Percentiles rank a stretch among this genome's conserved stretches.
Evolutionary conservation across 2,113 vertebrate genomes (phyloP).

Genomic region (Eurystomus gularis): DNA sequence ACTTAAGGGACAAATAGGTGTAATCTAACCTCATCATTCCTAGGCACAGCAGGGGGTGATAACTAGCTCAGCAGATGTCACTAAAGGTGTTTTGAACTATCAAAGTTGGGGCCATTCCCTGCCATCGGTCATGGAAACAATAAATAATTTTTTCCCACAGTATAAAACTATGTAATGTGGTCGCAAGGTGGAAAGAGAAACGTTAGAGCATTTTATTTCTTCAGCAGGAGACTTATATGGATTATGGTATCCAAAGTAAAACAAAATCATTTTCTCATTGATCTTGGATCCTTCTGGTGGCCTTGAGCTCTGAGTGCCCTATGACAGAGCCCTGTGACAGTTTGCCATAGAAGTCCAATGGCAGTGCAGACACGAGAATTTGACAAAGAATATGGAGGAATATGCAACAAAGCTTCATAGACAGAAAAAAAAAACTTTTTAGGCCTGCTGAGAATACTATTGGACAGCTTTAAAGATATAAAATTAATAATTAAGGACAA

Average conservation of each 20-base stretch:
- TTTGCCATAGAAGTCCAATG: background rate
- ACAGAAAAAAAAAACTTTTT: background rate
- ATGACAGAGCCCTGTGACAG: background rate
- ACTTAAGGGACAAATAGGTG: fast-evolving
- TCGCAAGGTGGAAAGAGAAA: background rate
- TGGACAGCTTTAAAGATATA: background rate
- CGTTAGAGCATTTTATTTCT: background rate
- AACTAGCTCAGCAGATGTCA: background rate
- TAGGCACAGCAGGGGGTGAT: background rate
- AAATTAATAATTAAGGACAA: background rate
- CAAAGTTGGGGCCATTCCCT: background rate
- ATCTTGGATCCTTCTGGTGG: background rate
- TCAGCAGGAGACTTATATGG: background rate
- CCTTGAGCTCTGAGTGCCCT: background rate
- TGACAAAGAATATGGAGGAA: background rate
- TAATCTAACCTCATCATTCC: background rate
- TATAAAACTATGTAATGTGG: background rate
- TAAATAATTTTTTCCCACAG: too few relatives aligned
- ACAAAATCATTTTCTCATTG: background rate
- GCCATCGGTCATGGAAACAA: background rate
- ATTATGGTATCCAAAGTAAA: background rate
- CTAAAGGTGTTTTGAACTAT: background rate
- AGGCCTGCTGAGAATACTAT: background rate
- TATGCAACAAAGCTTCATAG: background rate
- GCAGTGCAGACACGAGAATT: background rate